phyloP scores from a whole-genome alignment of 2,797 vertebrate species.

The Sebastiscus albofasciatus region DNA sequence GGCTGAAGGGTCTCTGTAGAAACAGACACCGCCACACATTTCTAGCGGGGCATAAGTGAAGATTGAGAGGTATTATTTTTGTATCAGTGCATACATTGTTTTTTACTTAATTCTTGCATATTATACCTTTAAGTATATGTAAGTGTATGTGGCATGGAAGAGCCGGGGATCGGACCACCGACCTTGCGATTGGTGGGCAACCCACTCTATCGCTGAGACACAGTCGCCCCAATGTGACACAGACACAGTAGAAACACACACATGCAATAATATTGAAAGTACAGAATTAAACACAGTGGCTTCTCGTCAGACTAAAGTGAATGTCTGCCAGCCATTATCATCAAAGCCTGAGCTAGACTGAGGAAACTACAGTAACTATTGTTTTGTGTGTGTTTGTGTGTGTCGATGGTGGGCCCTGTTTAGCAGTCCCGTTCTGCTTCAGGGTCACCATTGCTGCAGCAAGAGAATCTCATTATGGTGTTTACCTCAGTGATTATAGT shows the following conservation, averaged over 20 bases:
- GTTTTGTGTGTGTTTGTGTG: not conserved
- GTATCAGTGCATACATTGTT: no score
- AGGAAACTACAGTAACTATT: not conserved
- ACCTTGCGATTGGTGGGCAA: no score
- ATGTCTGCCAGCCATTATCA: not conserved
- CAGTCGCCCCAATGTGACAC: not conserved
- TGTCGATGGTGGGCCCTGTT: not conserved
- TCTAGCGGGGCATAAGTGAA: no score
- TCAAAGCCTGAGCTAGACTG: not conserved
- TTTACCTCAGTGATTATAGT: slow-evolving; percentile 35
- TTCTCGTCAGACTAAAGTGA: not conserved
- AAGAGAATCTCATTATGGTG: slow-evolving; percentile 33
- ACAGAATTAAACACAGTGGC: not conserved
- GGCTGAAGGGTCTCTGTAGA: no score
- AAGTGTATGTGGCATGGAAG: no score
- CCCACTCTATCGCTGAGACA: no score
- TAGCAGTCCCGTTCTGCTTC: slow-evolving; percentile 9
- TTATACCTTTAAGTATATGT: no score
- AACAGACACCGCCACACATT: no score
- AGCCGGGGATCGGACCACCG: no score
- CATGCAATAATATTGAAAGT: not conserved
- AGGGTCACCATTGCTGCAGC: slow-evolving; percentile 36
- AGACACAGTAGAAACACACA: not conserved
- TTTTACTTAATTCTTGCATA: no score
- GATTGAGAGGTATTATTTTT: no score